Conservation (phyloP, 2,113 vertebrate species). For the Corythaixoides concolor region DNA sequence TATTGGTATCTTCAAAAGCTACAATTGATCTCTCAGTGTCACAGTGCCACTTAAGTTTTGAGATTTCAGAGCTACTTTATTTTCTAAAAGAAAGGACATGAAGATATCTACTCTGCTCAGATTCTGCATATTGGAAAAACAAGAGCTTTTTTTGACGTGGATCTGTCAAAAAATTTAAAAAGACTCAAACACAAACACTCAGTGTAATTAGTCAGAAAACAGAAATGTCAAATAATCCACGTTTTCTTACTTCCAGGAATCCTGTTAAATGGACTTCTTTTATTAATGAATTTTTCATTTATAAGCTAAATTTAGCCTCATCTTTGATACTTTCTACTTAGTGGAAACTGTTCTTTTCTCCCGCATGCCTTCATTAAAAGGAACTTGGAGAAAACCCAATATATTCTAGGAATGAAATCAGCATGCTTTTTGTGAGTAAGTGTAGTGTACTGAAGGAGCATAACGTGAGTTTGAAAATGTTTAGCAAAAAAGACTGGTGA, state of each 20-base stretch:
- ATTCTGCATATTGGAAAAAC: not conserved
- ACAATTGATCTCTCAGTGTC: not conserved
- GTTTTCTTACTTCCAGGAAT: not conserved
- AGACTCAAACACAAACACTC: rapidly evolving
- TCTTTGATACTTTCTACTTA: not conserved
- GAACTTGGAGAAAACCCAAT: not conserved
- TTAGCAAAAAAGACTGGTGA: not conserved
- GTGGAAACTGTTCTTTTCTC: not conserved
- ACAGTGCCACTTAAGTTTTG: not conserved
- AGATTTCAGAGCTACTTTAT: not conserved
- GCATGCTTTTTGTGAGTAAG: not conserved
- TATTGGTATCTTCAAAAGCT: not conserved
- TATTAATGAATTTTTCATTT: not conserved
- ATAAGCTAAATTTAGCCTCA: not conserved
- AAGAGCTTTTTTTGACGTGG: not conserved
- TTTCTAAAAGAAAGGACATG: not conserved
- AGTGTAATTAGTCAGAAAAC: not conserved
- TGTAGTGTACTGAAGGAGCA: not conserved
- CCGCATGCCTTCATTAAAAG: not conserved
- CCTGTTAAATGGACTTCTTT: not conserved
- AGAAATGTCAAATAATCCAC: not conserved
- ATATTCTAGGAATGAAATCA: not conserved
- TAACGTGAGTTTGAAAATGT: not conserved
- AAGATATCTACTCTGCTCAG: not conserved
- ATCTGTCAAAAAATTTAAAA: not conserved